Percentiles rank a stretch among this genome's conserved stretches.
Conservation (phyloP, 2,797 vertebrate species). For the Propithecus deckenii region DNA sequence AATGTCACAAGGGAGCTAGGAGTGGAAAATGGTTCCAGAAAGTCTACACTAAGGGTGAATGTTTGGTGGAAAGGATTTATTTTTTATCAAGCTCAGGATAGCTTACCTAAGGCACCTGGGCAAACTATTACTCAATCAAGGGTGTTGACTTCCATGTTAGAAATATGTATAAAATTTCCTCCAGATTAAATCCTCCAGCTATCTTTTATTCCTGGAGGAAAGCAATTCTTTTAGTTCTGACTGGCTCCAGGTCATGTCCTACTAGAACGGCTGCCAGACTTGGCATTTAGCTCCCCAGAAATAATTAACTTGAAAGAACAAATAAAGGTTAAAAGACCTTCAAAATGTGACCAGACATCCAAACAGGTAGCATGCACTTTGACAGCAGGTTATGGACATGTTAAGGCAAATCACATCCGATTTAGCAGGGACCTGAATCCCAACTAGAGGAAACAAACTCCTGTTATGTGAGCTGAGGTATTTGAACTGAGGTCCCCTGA, state of each 20-base stretch:
- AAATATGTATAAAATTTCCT: slow-evolving; percentile 1
- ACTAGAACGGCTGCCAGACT: slow-evolving; percentile 21
- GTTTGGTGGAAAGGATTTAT: neutral
- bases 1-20: neutral
- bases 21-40: neutral
- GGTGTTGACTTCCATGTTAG: neutral
- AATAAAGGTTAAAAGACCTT: slow-evolving; percentile 69
- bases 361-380: slow-evolving; percentile 35
- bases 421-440: slow-evolving; percentile 1
- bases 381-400: slow-evolving; percentile 46
- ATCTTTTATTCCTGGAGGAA: neutral
- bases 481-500: neutral
- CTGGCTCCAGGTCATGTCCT: slow-evolving; percentile 36
- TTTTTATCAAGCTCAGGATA: neutral
- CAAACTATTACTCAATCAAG: neutral
- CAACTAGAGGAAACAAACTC: slow-evolving; percentile 1
- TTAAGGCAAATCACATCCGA: slow-evolving; percentile 54
- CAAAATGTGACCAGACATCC: slow-evolving; percentile 36
- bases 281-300: slow-evolving; percentile 45
- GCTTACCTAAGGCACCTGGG: neutral
- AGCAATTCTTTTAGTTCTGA: neutral
- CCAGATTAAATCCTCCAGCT: neutral
- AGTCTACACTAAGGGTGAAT: slow-evolving; percentile 27
- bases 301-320: slow-evolving; percentile 64
- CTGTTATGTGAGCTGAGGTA: neutral